phyloP scores from a whole-genome alignment of 2,888 invertebrate genomes.

The Ochropacha duplaris region DNA sequence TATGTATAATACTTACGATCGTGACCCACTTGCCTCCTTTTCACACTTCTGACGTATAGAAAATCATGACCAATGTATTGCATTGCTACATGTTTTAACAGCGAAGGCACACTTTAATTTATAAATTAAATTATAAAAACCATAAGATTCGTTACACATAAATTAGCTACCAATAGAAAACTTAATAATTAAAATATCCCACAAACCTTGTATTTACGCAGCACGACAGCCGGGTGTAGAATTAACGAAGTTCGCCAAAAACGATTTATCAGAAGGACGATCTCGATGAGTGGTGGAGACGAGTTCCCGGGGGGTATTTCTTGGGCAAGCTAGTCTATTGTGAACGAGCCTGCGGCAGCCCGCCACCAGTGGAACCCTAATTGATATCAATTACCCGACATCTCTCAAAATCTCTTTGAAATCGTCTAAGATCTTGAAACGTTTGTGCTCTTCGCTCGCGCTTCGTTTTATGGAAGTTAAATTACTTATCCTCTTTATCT shows the following conservation, averaged over 20 bases:
- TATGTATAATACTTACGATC: no score
- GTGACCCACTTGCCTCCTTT: no score
- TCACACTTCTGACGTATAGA: no score
- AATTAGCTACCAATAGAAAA: neutral
- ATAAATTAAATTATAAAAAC: no score
- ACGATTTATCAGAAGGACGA: conserved; percentile 54
- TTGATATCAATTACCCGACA: conserved; percentile 73
- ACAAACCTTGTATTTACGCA: conserved; percentile 20
- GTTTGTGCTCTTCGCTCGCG: conserved; percentile 37
- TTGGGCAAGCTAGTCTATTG: conserved; percentile 55
- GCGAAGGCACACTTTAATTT: no score
- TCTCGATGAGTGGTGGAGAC: conserved; percentile 30
- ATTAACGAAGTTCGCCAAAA: conserved; percentile 32
- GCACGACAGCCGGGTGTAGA: conserved; percentile 27
- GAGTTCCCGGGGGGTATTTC: conserved; percentile 49
- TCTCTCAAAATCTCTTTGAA: conserved; percentile 60
- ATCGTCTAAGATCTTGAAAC: conserved; percentile 47
- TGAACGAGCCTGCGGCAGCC: conserved; percentile 47
- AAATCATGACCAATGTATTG: no score
- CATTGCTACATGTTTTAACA: no score
- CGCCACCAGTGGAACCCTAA: conserved; percentile 56
- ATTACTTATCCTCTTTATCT: conserved; percentile 29
- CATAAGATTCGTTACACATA: neutral
- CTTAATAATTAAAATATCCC: conserved; percentile 10
- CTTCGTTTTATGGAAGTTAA: conserved; percentile 46